Evolutionary conservation across 2,888 invertebrate species (phyloP).

Genomic region (Hirtodrosophila alboralis): DNA sequence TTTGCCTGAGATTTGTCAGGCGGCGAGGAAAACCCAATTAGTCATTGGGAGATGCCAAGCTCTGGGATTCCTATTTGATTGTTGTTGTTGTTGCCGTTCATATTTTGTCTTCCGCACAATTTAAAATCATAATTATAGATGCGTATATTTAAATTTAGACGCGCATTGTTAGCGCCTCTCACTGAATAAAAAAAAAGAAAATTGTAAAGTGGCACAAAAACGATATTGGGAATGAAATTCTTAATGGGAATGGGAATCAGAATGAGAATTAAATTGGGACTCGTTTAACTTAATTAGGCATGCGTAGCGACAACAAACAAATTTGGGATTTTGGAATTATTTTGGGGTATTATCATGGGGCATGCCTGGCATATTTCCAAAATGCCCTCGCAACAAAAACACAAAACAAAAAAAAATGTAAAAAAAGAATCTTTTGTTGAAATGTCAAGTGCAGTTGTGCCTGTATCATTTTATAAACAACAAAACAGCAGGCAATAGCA

Average conservation of each 20-base stretch:
- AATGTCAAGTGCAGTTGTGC: slow-evolving; percentile 72
- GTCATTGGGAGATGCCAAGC: slow-evolving; percentile 58
- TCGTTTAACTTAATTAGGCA: slow-evolving; percentile 58
- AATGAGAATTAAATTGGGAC: slow-evolving; percentile 25
- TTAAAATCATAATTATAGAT: slow-evolving; percentile 59
- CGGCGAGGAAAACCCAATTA: slow-evolving; percentile 78
- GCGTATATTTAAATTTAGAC: slow-evolving; percentile 43
- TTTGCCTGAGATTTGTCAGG: slow-evolving; percentile 52
- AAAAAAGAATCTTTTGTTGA: too few relatives aligned
- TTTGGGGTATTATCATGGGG: slow-evolving; percentile 53
- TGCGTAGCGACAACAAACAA: slow-evolving; percentile 61
- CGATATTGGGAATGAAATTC: too few relatives aligned
- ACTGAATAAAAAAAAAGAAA: slow-evolving; percentile 8
- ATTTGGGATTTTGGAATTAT: slow-evolving; percentile 40
- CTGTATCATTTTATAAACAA: slow-evolving; percentile 61
- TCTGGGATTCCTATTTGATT: slow-evolving; percentile 31
- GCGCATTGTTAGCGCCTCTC: too few relatives aligned
- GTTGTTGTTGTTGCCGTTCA: slow-evolving; percentile 28
- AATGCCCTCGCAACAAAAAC: slow-evolving; percentile 62
- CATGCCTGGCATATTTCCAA: slow-evolving; percentile 75
- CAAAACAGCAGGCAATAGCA: slow-evolving; percentile 11
- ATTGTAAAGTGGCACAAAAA: slow-evolving; percentile 33
- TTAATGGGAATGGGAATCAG: neutral
- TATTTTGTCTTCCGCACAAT: slow-evolving; percentile 55
- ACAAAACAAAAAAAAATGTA: too few relatives aligned